Conservation (phyloP, 2,797 vertebrate genomes). For the Trichosurus vulpecula region DNA sequence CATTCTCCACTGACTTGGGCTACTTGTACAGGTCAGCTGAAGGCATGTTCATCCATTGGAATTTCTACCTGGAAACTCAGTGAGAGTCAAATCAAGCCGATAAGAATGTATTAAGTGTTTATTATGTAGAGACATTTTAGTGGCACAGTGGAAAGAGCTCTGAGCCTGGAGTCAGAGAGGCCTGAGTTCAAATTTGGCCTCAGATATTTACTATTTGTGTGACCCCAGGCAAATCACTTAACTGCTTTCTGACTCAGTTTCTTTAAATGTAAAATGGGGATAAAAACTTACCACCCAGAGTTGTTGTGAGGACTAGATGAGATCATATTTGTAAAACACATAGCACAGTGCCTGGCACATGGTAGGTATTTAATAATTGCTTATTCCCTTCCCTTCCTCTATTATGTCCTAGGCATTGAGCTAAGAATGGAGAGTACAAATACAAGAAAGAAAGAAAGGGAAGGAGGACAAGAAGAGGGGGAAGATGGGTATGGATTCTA, state of each 20-base stretch:
- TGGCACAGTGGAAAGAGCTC: neutral
- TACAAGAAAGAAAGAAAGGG: neutral
- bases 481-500: neutral
- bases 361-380: neutral
- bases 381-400: neutral
- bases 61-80: neutral
- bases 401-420: neutral
- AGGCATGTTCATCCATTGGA: neutral
- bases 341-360: neutral
- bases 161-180: neutral
- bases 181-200: neutral
- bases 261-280: neutral
- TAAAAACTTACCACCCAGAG: neutral
- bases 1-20: neutral
- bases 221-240: neutral
- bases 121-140: neutral
- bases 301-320: neutral
- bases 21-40: neutral
- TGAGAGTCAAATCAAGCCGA: neutral
- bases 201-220: neutral
- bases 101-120: neutral
- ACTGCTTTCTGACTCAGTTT: neutral
- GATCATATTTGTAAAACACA: neutral
- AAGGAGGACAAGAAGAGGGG: neutral
- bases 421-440: neutral